Evolutionary conservation across 2,797 vertebrate genomes (phyloP).

Genomic region (Poecilia picta): DNA sequence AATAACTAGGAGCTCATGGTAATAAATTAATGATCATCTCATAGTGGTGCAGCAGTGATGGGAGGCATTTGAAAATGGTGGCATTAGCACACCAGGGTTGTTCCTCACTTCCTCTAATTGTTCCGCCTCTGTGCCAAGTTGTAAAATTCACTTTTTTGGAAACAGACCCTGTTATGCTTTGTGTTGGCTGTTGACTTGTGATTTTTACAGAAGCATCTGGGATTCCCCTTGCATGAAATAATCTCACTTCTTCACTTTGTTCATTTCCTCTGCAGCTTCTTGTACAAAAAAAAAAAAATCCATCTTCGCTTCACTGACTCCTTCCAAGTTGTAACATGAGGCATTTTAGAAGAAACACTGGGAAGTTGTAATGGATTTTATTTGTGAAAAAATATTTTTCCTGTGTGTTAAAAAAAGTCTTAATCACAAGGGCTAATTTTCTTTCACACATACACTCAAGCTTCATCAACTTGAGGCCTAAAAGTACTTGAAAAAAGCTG

Average conservation of each 20-base stretch:
- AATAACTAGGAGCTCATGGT: conserved; percentile 40
- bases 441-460: background rate
- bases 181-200: conserved; percentile 38
- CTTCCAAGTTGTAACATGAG: background rate
- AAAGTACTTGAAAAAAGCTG: background rate
- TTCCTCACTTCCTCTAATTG: conserved; percentile 55
- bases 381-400: background rate
- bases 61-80: conserved; percentile 36
- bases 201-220: conserved; percentile 67
- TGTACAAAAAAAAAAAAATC: conserved; percentile 3
- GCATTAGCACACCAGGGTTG: conserved; percentile 57
- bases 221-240: conserved; percentile 68
- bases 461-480: background rate
- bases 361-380: background rate
- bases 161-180: conserved; percentile 43
- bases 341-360: background rate
- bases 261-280: conserved; percentile 65
- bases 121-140: conserved; percentile 2
- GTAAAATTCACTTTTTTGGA: conserved; percentile 56
- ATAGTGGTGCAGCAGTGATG: conserved; percentile 42
- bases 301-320: background rate
- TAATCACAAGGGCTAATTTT: background rate
- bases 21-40: conserved; percentile 60
- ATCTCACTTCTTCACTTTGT: conserved; percentile 68
- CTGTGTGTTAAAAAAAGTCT: background rate